A percentile compares a stretch with the other conserved stretches of the same genome.
Conservation (phyloP, 1,140 invertebrate genomes). For the Lutraria rhynchaena region DNA sequence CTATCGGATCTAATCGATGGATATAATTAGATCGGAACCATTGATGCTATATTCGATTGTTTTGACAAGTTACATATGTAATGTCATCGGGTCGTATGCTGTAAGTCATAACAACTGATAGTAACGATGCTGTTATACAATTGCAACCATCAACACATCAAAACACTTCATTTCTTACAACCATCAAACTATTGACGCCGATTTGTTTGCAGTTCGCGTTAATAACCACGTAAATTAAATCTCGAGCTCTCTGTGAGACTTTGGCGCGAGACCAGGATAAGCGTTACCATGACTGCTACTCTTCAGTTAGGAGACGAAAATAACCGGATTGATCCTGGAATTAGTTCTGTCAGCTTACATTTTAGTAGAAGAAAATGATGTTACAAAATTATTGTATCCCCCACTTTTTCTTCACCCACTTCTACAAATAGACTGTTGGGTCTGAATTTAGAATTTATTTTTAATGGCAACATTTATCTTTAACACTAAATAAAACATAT, state of each 20-base stretch:
- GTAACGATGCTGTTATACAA: slow-evolving; percentile 44
- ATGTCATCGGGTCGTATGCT: slow-evolving; percentile 7
- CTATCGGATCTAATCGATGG: slow-evolving; percentile 33
- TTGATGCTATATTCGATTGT: slow-evolving; percentile 38
- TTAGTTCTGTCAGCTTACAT: not conserved
- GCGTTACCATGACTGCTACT: slow-evolving; percentile 5
- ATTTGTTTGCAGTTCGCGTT: slow-evolving; percentile 34
- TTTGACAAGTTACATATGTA: slow-evolving; percentile 42
- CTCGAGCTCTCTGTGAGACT: slow-evolving; percentile 12
- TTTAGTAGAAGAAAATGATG: no score
- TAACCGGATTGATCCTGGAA: slow-evolving; percentile 6
- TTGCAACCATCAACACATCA: slow-evolving; percentile 29
- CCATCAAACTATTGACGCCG: slow-evolving; percentile 31
- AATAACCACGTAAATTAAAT: slow-evolving; percentile 18
- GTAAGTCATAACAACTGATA: slow-evolving; percentile 41
- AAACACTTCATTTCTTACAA: slow-evolving; percentile 46
- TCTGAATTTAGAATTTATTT: no score
- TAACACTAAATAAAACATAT: no score
- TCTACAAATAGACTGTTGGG: no score
- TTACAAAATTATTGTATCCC: no score
- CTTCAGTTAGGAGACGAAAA: slow-evolving; percentile 25
- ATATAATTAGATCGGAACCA: slow-evolving; percentile 52
- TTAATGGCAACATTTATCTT: no score
- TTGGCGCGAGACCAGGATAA: slow-evolving; percentile 12
- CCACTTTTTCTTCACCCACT: no score